Evolutionary conservation across 2,797 vertebrate species (phyloP), one percentile per base, ranked within the genome.

Genomic region (Sandelia bainsii): DNA sequence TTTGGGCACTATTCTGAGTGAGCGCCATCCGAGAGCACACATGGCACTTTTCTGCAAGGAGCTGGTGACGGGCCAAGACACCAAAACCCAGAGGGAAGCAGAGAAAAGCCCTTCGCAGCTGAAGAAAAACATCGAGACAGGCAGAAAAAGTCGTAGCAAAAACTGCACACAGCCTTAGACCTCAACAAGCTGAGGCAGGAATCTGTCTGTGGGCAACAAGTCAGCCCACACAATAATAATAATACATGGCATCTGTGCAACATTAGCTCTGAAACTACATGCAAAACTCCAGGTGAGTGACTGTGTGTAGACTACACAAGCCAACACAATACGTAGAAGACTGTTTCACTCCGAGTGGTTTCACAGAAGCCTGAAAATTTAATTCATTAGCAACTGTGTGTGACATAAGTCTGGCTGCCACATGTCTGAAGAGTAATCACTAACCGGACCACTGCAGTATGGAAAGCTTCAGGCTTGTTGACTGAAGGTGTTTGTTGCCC

Each of bases 131-230:
- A 9, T 54, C 65, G 75, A 67, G 65, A 85, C 34, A 44, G 59
- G 77, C 27, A 82, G 68, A 83, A 81, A 75, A 81, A 75, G 53
- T 61, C 20, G 57, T 22, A 39, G 53, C 40, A 65, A 68, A 78
- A 77, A 81, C 58, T 34, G 63, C 16, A 67, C 23, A 56, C 40
- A 51, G 63, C 14, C 49, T 68, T 62, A 74, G 52, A 74, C 78
- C 70, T 77, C 48, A 80, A 69, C 83, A 84, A 74, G 57, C 14
- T 45, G 27, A n/a, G 63, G 62, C 78, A 70, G 42, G 60, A 62
- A 58, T 62, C 40, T 57, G 32, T 62, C 46, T 29, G 58, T 48
- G 32, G 25, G 62, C 23, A 27, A 40, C 29, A 29, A 25, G 27
- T 69, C 74, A 32, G 49, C 66, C 65, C n/a, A 78, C 58, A 5